A percentile compares a stretch with the other conserved stretches of the same genome.
phyloP scores from a whole-genome alignment of 1,140 invertebrate species.

The Asbolus verrucosus region DNA sequence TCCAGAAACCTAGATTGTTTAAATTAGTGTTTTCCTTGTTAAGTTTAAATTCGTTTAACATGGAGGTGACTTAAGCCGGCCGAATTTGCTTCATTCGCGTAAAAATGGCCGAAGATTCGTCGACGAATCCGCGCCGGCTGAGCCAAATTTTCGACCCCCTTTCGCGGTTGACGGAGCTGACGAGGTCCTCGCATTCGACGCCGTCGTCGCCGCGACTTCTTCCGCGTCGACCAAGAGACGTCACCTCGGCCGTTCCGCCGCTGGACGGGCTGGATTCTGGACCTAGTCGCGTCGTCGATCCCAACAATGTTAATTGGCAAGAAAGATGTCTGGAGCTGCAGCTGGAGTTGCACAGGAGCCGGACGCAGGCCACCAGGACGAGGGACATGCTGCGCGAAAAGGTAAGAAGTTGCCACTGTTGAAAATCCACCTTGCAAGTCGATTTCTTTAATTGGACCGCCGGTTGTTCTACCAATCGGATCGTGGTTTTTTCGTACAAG shows the following conservation, averaged over 20 bases:
- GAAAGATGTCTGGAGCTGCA: conserved; percentile 86
- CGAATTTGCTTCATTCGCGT: not conserved
- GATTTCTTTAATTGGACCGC: too few relatives aligned
- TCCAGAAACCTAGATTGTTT: conserved; percentile 47
- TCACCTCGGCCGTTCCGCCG: conserved; percentile 62
- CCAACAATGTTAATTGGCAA: conserved; percentile 80
- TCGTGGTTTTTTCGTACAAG: too few relatives aligned
- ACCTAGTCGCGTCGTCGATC: conserved; percentile 61
- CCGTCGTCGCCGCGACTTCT: conserved; percentile 77
- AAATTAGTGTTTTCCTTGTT: conserved; percentile 41
- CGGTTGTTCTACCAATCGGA: too few relatives aligned
- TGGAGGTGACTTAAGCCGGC: conserved; percentile 54
- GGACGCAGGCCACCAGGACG: conserved; percentile 85
- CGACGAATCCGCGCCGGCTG: conserved; percentile 65
- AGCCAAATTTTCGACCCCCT: conserved; percentile 85
- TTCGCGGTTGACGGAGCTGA: conserved; percentile 74
- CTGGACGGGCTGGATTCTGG: conserved; percentile 64
- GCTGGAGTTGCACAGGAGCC: conserved; percentile 82
- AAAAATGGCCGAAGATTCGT: conserved; percentile 53
- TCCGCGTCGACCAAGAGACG: conserved; percentile 67
- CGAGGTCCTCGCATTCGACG: conserved; percentile 68
- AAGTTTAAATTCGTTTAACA: conserved; percentile 42
- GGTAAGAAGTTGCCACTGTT: conserved; percentile 73
- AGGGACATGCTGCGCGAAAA: conserved; percentile 88
- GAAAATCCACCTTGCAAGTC: not conserved